Evolutionary conservation across 2,888 invertebrate genomes (phyloP), one percentile per base, ranked within the genome.

Genomic region (Azorinus chamasolen): DNA sequence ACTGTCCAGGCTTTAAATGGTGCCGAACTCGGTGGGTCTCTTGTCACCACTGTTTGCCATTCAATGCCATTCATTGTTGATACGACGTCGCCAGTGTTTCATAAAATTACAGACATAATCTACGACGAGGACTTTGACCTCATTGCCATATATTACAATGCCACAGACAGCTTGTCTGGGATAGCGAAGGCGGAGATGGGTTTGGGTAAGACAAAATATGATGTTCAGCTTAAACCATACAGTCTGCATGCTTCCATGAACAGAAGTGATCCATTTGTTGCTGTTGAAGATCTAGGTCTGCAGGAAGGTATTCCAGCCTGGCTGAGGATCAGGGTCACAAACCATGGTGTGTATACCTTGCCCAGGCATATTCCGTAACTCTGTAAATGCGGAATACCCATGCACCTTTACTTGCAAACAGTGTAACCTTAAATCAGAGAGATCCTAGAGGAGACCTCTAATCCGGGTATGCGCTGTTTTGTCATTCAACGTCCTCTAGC

Each of bases 31-130:
- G 88, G 87, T 14, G 87, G 87, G 0, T 86, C 86, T 8, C 73
- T 88, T 27, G 87, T 88, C 0, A 87, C 86, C 1, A 87, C 88
- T 6, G 87, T 88, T 1, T 88, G 88, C 55, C 85, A 88, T 65
- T 78, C 85, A 10, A 79, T 74, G 8, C 87, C 88, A 3, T 69
- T 88, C 27, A 81, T 62, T 1, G 85, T 88, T 5, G 88, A 88
- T 64, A 88, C 87, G 12, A 79, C 84, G 1, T 83, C 85, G 2
- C 88, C 88, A 5, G 48, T 74, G 25, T 84, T 88, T 46, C 57
- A 66, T 24, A 69, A 78, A 4, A 80, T 88, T 8, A 78, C 76
- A 16, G 84, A 85, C 16, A 78, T 87, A 20, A 80, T 87, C 24
- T 88, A 83, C 64, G 88, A 88, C 51, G 86, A 87, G 24, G 85